Base-by-base conservation (phyloP, 1,140 invertebrate genomes). In the Drosophila sucinea region DNA sequence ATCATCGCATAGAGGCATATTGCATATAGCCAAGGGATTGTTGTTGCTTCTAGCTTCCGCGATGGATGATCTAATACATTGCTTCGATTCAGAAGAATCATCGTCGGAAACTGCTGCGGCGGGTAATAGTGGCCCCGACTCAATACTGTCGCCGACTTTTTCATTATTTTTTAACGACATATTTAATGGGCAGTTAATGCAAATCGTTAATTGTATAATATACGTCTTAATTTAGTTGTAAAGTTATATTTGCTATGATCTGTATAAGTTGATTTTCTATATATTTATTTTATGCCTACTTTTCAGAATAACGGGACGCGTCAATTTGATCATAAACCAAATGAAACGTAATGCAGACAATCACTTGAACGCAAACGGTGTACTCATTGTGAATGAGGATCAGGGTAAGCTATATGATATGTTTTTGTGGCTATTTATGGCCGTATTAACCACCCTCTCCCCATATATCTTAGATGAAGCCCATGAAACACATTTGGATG, bases 271-370 rank as follows among this genome's bases (percentile, higher is more conserved):
- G 27, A 33, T 63, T 51, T 62, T 35, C 1, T n/a, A 32, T 61
- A 29, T 56, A 8, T 57, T 4, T 71, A 11, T 4, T 55, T 30
- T 40, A n/a, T 73, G 38, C 38, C 38, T 60, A 61, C 25, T 57
- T 72, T 72, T 44, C 4, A 89, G 83, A 60, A 68, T 87, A 2
- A 74, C 83, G 29, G 83, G 83, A 4, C 62, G 83, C 10, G 70
- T 87, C n/a, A 78, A 87, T 25, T 67, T 87, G 29, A 89, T 87
- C 54, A 90, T 87, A 38, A 78, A 66, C 54, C 83, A 87, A 54
- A 84, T 87, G 81, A 73, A 74, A 41, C 70, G 80, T 2, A 87
- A 87, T 64, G 35, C 67, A 0, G 65, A 67, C 25, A 87, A 74
- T 7, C 61, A 78, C 27, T 67, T 87, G 10, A 87, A 78, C 33